phyloP scores from a whole-genome alignment of 2,888 invertebrate genomes.

The Marasmarcha lunaedactyla region DNA sequence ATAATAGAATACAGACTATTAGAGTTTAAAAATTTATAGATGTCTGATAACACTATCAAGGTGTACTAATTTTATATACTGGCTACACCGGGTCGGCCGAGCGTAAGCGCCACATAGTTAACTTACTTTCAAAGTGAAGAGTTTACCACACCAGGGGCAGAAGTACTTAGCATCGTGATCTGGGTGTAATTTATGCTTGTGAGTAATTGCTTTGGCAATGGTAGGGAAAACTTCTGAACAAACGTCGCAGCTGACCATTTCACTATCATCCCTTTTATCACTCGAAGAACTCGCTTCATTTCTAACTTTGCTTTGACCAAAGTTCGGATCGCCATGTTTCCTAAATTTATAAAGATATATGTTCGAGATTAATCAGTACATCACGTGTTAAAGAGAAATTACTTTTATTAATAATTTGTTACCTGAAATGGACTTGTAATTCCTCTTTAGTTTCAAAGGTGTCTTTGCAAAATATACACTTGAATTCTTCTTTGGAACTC shows the following conservation, averaged over 20 bases:
- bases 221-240: slow-evolving; percentile 69
- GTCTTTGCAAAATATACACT: slow-evolving; percentile 71
- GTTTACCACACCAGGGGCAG: slow-evolving; percentile 76
- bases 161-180: slow-evolving; percentile 73
- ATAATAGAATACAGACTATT: no score
- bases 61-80: no score
- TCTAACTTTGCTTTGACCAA: slow-evolving; percentile 49
- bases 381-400: no score
- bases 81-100: no score
- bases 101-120: neutral
- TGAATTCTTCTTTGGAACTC: slow-evolving; percentile 42
- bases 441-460: slow-evolving; percentile 67
- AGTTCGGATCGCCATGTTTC: slow-evolving; percentile 74
- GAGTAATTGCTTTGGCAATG: slow-evolving; percentile 74
- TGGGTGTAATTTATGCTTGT: slow-evolving; percentile 75
- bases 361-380: slow-evolving; percentile 6
- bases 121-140: slow-evolving; percentile 74
- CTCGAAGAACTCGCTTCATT: slow-evolving; percentile 24
- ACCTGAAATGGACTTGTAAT: slow-evolving; percentile 74
- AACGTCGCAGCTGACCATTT: slow-evolving; percentile 69
- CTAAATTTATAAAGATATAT: slow-evolving; percentile 30
- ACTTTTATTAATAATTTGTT: slow-evolving; percentile 12
- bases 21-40: no score
- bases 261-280: slow-evolving; percentile 32
- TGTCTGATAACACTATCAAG: no score